phyloP scores from a whole-genome alignment of 2,888 invertebrate genomes.

The Coleophora deauratella region DNA sequence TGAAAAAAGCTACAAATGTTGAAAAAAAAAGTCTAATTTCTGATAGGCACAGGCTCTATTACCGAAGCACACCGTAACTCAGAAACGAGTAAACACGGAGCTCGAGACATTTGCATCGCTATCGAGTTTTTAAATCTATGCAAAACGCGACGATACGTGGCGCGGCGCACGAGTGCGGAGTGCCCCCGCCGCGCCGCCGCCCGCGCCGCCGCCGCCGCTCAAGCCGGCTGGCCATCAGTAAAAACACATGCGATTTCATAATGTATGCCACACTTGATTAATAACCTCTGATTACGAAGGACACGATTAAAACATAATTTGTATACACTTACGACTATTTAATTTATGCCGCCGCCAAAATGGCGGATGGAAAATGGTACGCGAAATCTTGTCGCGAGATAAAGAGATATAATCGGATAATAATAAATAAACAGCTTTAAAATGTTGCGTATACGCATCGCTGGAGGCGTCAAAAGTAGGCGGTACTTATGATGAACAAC shows the following conservation, averaged over 20 bases:
- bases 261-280: slow-evolving; percentile 47
- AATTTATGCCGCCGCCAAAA: slow-evolving; percentile 31
- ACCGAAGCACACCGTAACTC: slow-evolving; percentile 64
- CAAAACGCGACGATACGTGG: slow-evolving; percentile 70
- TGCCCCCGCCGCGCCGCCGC: slow-evolving; percentile 26
- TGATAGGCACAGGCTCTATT: slow-evolving; percentile 59
- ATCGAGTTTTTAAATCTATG: slow-evolving; percentile 74
- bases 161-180: slow-evolving; percentile 50
- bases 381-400: slow-evolving; percentile 33
- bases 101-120: slow-evolving; percentile 64
- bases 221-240: slow-evolving; percentile 34
- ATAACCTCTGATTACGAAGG: slow-evolving; percentile 39
- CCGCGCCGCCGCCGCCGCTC: slow-evolving; percentile 15
- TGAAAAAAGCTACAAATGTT: slow-evolving; percentile 23
- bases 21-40: slow-evolving; percentile 48
- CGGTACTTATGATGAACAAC: slow-evolving; percentile 64
- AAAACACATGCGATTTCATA: slow-evolving; percentile 63
- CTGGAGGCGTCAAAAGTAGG: slow-evolving; percentile 72
- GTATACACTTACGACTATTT: slow-evolving; percentile 28
- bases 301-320: slow-evolving; percentile 35
- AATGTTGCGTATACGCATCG: slow-evolving; percentile 62
- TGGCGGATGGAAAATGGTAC: slow-evolving; percentile 38
- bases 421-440: slow-evolving; percentile 50
- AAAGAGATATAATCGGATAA: slow-evolving; percentile 34
- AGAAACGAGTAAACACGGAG: slow-evolving; percentile 69